Base-by-base conservation (phyloP, 35 echinoderm and acorn worm species). In the Apostichopus californicus region DNA sequence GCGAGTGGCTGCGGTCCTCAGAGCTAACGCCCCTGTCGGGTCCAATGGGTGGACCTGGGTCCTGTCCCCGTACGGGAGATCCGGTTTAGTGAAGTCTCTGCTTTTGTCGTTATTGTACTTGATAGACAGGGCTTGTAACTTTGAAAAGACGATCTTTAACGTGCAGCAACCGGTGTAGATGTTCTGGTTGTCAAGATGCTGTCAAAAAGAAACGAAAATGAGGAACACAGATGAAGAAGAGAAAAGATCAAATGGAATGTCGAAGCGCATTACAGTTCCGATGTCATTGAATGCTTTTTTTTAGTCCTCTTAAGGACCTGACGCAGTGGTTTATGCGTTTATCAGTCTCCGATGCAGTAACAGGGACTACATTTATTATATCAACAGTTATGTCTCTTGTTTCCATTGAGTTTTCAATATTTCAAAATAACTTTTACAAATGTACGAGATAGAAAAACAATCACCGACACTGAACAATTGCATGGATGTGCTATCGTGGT, bases 51-150 rank as follows among this genome's bases (percentile, higher is more conserved):
- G 73, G 34, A 46, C 34, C 34, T 46, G 34, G 9, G 93, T 80
- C 10, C 93, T 83, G 57, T 99, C 95, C 14, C 97, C 97, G 1
- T 78, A 68, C 5, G 97, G 95, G 18, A 99, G 97, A 88, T 99
- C 97, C 18, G 93, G 92, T 53, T 79, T 90, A 8, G 97, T 99
- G 92, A 96, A 99, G 61, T 99, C 97, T 56, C 97, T 77, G 78
- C 97, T 99, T 84, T 99, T 99, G 56, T 99, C 97, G 56, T 99
- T 99, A 91, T 99, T 99, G 92, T 96, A 99, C 54, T 95, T 99
- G 56, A 99, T 95, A 20, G 91, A 92, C 59, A 99, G 93, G 77
- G 94, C 90, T 25, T 94, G 90, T 54, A 99, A 81, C 65, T 96
- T 99, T 54, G 97, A 99, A 90, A 94, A 99, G 52, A 94, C 95